Percentiles rank a stretch among this genome's conserved stretches.
phyloP scores from a whole-genome alignment of 2,888 invertebrate species.

The Synanthedon tipuliformis region DNA sequence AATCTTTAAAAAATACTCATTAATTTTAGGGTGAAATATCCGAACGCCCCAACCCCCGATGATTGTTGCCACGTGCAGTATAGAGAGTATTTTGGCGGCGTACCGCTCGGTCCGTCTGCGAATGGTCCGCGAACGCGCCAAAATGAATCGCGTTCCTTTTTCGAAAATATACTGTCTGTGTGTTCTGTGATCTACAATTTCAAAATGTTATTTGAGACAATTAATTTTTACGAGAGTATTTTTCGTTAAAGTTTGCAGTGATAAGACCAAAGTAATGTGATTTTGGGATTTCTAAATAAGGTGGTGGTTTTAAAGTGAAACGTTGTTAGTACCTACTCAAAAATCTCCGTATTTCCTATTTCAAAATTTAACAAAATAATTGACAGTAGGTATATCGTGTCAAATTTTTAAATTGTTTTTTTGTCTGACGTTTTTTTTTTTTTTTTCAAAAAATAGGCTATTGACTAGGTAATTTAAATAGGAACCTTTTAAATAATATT shows the following conservation, averaged over 20 bases:
- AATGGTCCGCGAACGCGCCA: constrained; percentile 12
- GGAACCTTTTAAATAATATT: no score
- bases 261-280: background rate
- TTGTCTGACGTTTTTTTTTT: no score
- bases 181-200: background rate
- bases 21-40: constrained; percentile 17
- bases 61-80: constrained; percentile 48
- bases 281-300: background rate
- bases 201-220: background rate
- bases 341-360: no score
- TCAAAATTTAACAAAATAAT: no score
- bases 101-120: constrained; percentile 45
- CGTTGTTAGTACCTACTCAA: no score
- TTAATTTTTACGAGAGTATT: background rate
- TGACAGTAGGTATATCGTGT: no score
- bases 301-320: background rate
- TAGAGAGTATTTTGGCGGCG: constrained; percentile 55
- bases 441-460: no score
- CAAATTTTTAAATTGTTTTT: no score
- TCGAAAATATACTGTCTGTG: constrained; percentile 4
- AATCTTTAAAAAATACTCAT: no score
- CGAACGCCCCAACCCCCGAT: constrained; percentile 26
- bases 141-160: constrained; percentile 10
- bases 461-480: no score
- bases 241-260: no score